Base-by-base conservation (phyloP, 2,888 invertebrate species). In the Apamea sordens region DNA sequence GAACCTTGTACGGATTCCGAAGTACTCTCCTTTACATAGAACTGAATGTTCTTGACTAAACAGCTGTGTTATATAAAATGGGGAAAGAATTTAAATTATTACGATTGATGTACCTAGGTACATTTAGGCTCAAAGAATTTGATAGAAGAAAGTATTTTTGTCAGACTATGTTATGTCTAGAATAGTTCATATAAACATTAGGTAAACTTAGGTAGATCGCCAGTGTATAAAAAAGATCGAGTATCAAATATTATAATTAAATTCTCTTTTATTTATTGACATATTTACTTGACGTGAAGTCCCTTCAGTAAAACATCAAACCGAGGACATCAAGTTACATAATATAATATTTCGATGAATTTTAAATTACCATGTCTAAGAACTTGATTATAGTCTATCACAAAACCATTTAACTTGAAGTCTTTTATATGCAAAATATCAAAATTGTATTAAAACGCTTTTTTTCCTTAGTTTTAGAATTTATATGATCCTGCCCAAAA, bases 1-100 rank as follows among this genome's bases (percentile, higher is more conserved):
- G 67, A 89, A 74, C 71, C 76, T 84, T 76, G 75, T 82, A 76
- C 74, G 76, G 68, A 89, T 79, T 76, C 71, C 36, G 65, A 44
- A 63, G 69, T 41, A 67, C 77, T 75, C 8, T 75, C 50, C 71
- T 81, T 76, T 32, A 79, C 69, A 79, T 63, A 78, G 63, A 41
- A 81, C 77, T 50, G 76, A 86, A 73, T 81, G 72, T 84, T 81
- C 59, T 70, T 67, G 64, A 83, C n/a, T 79, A 83, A 76, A 83
- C 64, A 68, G 67, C 67, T 64, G 21, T 74, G 68, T 76, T 65
- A 65, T 76, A 50, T 83, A 61, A 72, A 78, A 72, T 32, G 32
- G 10, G 15, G 8, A 47, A 75, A 56, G 18, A 64, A 71, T 73
- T 69, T 50, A 53, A 36, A 36, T 70, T 50, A n/a, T 70, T 36